These are phyloP conservation scores for Aleiodes leptofemur DNA, from an alignment of 2,888 invertebrate species.

Conservation along the genomic window DNA sequence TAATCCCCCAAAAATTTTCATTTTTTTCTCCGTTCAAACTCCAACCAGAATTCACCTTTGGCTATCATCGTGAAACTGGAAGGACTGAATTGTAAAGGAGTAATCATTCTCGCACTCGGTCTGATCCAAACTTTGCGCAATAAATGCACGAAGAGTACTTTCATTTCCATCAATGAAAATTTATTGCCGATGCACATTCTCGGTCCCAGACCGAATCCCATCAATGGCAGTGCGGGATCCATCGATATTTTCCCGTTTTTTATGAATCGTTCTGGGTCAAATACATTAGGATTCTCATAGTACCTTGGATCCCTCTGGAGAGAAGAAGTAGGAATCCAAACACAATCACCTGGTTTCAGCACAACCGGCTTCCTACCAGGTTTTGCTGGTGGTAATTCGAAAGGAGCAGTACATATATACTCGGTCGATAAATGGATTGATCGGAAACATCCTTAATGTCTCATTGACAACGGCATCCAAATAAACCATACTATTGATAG, in stretches of 20 bases:
- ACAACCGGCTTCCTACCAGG: conserved; percentile 62
- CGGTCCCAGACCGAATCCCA: conserved; percentile 72
- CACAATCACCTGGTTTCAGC: conserved; percentile 62
- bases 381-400: conserved; percentile 49
- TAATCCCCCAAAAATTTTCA: background rate
- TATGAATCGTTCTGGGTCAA: conserved; percentile 73
- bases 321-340: conserved; percentile 66
- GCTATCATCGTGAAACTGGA: conserved; percentile 50
- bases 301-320: conserved; percentile 70
- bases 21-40: conserved; percentile 51
- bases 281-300: conserved; percentile 71
- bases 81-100: conserved; percentile 55
- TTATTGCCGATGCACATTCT: conserved; percentile 70
- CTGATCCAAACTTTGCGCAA: conserved; percentile 56
- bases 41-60: conserved; percentile 61
- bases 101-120: conserved; percentile 54
- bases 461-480: conserved; percentile 74
- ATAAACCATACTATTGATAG: conserved; percentile 63
- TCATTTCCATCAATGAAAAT: conserved; percentile 60
- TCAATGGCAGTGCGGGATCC: conserved; percentile 61
- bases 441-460: conserved; percentile 65
- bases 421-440: conserved; percentile 60
- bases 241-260: conserved; percentile 66
- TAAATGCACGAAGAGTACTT: conserved; percentile 59
- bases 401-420: too few species aligned